Conservation (phyloP, 2,797 vertebrate species). For the Manis crassicaudata region DNA sequence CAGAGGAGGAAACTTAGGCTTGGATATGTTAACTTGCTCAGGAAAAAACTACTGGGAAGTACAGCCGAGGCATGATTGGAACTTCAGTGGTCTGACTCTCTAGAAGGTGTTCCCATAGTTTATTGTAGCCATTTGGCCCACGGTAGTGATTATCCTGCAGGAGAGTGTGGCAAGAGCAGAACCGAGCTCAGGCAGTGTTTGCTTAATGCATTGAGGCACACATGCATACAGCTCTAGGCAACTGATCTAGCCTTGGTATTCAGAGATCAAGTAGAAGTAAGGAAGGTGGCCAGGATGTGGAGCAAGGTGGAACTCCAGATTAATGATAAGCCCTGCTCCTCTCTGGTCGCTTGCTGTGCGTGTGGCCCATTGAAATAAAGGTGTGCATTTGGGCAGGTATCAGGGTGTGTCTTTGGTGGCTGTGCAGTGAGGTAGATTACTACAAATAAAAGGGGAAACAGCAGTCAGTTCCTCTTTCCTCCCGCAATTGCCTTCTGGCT, state of each 20-base stretch:
- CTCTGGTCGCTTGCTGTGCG: background rate
- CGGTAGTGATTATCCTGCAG: background rate
- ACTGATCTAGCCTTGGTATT: background rate
- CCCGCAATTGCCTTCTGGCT: background rate
- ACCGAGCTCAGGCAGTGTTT: background rate
- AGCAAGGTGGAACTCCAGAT: background rate
- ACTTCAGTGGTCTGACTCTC: background rate
- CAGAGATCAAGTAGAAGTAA: background rate
- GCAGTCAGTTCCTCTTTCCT: background rate
- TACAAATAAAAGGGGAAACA: background rate
- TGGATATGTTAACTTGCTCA: background rate
- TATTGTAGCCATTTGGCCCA: background rate
- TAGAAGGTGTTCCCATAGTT: background rate
- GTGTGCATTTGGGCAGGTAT: background rate
- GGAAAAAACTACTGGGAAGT: background rate
- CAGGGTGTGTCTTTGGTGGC: background rate
- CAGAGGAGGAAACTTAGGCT: background rate
- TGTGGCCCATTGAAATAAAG: background rate
- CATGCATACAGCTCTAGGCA: fast-evolving
- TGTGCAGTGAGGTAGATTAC: background rate
- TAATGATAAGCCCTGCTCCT: no score
- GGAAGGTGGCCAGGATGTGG: background rate
- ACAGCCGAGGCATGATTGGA: background rate
- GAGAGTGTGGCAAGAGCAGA: background rate
- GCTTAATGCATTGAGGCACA: background rate